Conservation (phyloP, 2,888 invertebrate species). For the Pristionchus exspectatus region DNA sequence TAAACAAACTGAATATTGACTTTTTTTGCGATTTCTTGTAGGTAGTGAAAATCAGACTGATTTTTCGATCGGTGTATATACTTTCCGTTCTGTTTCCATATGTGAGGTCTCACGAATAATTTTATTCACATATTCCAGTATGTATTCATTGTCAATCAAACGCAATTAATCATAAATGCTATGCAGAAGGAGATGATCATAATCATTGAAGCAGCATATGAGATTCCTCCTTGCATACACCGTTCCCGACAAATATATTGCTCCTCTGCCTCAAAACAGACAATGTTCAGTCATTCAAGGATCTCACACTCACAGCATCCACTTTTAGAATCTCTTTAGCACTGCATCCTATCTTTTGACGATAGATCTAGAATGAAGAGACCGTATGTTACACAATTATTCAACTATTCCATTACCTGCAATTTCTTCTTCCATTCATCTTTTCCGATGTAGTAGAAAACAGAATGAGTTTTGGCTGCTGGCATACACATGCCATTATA, state of each 20-base stretch:
- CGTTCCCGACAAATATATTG: slow-evolving; percentile 52
- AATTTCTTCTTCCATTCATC: slow-evolving; percentile 42
- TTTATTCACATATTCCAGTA: slow-evolving; percentile 46
- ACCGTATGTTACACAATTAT: too few species aligned
- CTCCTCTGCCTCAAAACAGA: slow-evolving; percentile 17
- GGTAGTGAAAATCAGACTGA: too few species aligned
- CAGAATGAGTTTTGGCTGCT: not conserved
- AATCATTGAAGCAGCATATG: slow-evolving; percentile 41
- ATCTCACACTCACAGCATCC: not conserved
- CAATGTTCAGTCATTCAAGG: not conserved
- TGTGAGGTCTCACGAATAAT: slow-evolving; percentile 22
- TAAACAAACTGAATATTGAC: too few species aligned
- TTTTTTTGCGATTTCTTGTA: too few species aligned
- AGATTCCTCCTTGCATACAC: slow-evolving; percentile 47
- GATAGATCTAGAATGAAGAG: not conserved
- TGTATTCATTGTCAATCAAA: slow-evolving; percentile 30
- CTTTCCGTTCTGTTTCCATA: not conserved
- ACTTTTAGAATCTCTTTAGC: not conserved
- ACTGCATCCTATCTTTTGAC: slow-evolving; percentile 51
- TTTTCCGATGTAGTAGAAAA: slow-evolving; percentile 29
- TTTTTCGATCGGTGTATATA: not conserved
- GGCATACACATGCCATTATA: slow-evolving; percentile 45
- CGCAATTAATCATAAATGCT: slow-evolving; percentile 47
- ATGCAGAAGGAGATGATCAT: slow-evolving; percentile 50
- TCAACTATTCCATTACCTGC: not conserved